These are phyloP conservation scores for Epinotia nisella DNA, from an alignment of 2,888 invertebrate genomes.

Conservation along the genomic window DNA sequence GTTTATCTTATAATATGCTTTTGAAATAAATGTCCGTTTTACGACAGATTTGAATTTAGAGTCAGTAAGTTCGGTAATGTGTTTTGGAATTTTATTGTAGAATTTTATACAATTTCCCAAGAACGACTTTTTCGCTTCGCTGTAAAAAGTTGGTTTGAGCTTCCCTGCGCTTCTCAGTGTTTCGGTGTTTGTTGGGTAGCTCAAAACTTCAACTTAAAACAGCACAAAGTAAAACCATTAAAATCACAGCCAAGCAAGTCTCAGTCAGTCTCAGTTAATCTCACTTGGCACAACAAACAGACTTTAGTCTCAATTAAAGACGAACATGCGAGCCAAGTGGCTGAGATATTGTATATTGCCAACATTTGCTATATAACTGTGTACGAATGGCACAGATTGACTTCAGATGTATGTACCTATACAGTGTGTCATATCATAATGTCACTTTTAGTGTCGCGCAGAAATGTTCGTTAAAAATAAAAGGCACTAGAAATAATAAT, in stretches of 20 bases:
- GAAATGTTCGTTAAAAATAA: not conserved
- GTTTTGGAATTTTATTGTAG: too few relatives aligned
- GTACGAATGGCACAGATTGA: not conserved
- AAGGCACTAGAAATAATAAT: not conserved
- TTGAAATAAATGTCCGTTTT: too few relatives aligned
- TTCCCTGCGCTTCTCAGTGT: too few relatives aligned
- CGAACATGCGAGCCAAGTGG: conserved; percentile 37
- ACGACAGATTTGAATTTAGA: too few relatives aligned
- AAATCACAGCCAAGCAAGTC: conserved; percentile 42
- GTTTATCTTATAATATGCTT: too few relatives aligned
- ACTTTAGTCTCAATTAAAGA: conserved; percentile 41
- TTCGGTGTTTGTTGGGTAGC: too few relatives aligned
- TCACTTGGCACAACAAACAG: conserved; percentile 42
- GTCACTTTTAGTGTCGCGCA: not conserved
- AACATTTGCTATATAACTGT: not conserved
- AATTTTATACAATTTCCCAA: too few relatives aligned
- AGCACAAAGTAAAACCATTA: conserved; percentile 41
- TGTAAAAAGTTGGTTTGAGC: too few relatives aligned
- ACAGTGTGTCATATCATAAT: not conserved
- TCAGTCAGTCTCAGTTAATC: conserved; percentile 41
- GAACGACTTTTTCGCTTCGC: too few relatives aligned
- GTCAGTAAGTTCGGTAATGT: too few relatives aligned
- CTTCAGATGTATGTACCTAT: not conserved
- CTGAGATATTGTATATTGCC: conserved; percentile 17
- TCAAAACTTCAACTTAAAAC: conserved; percentile 34